Conservation (phyloP, 1,140 invertebrate species). For the Triops longicaudatus region DNA sequence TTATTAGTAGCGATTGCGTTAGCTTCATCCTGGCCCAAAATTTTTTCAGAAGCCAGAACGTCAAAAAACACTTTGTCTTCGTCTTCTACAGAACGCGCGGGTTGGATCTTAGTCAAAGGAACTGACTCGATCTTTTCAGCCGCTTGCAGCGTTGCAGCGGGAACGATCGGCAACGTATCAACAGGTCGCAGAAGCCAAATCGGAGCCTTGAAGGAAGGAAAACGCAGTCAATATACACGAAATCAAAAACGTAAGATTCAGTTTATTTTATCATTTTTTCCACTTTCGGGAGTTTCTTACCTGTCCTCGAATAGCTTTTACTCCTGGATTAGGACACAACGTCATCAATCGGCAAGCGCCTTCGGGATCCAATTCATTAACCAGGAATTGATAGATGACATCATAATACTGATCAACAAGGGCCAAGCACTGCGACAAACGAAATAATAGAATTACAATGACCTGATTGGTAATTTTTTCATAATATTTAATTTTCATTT, state of each 20-base stretch:
- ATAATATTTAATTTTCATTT: too few species aligned
- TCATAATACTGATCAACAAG: slow-evolving; percentile 69
- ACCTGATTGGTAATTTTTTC: neutral
- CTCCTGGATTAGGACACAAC: slow-evolving; percentile 16
- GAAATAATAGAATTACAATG: slow-evolving; percentile 20
- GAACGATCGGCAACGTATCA: neutral
- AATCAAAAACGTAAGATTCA: neutral
- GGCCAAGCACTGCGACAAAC: slow-evolving; percentile 47
- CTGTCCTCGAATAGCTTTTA: slow-evolving; percentile 12
- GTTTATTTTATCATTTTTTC: neutral
- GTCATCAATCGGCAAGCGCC: slow-evolving; percentile 46
- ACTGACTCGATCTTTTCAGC: neutral
- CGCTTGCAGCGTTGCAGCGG: too few species aligned
- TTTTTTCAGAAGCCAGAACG: slow-evolving; percentile 32
- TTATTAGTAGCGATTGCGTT: slow-evolving; percentile 28
- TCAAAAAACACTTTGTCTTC: slow-evolving; percentile 40
- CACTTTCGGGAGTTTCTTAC: neutral
- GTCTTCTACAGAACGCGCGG: neutral
- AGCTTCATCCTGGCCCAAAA: slow-evolving; percentile 33
- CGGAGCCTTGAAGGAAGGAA: slow-evolving; percentile 34
- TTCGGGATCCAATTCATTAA: slow-evolving; percentile 57
- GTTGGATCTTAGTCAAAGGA: neutral
- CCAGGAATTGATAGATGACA: slow-evolving; percentile 59
- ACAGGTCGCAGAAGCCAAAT: slow-evolving; percentile 41
- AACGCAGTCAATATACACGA: neutral